Percentiles rank a stretch among this genome's conserved stretches.
These are phyloP conservation scores for Lepeophtheirus salmonis DNA, from an alignment of 1,140 invertebrate genomes.

Conservation along the genomic window DNA sequence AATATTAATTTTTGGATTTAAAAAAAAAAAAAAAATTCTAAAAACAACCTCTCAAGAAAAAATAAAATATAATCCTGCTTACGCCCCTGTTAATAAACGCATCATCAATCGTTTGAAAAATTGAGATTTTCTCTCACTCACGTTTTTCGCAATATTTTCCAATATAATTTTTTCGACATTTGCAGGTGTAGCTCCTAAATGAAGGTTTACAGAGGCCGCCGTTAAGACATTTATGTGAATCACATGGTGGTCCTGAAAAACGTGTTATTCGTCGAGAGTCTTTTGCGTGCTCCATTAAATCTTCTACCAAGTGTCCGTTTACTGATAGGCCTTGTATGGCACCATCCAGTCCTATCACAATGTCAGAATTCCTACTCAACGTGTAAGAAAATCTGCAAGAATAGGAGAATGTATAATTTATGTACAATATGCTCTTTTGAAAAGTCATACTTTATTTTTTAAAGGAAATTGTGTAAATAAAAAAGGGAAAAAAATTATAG, in stretches of 20 bases:
- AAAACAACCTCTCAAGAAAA: no score
- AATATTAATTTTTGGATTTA: no score
- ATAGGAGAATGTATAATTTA: not conserved
- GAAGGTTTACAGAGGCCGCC: conserved; percentile 53
- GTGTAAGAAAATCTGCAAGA: conserved; percentile 38
- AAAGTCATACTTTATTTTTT: no score
- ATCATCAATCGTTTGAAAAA: no score
- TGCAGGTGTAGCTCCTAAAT: conserved; percentile 46
- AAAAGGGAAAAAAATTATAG: no score
- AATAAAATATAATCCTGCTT: no score
- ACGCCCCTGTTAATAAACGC: no score
- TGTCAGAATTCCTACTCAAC: conserved; percentile 48
- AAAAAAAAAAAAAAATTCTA: no score
- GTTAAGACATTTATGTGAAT: conserved; percentile 40
- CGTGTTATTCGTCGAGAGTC: conserved; percentile 33
- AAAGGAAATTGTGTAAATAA: no score
- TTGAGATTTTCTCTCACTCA: conserved; percentile 29
- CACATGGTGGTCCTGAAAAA: conserved; percentile 50
- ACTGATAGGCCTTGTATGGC: conserved; percentile 63
- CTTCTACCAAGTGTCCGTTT: conserved; percentile 45
- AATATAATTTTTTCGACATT: conserved; percentile 41
- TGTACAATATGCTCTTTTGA: no score
- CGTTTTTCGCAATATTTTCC: conserved; percentile 52
- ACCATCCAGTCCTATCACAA: conserved; percentile 52
- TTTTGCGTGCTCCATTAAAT: conserved; percentile 27